Evolutionary conservation across 1,140 invertebrate species (phyloP), one percentile per base, ranked within the genome.

Genomic region (Aphis craccivora): DNA sequence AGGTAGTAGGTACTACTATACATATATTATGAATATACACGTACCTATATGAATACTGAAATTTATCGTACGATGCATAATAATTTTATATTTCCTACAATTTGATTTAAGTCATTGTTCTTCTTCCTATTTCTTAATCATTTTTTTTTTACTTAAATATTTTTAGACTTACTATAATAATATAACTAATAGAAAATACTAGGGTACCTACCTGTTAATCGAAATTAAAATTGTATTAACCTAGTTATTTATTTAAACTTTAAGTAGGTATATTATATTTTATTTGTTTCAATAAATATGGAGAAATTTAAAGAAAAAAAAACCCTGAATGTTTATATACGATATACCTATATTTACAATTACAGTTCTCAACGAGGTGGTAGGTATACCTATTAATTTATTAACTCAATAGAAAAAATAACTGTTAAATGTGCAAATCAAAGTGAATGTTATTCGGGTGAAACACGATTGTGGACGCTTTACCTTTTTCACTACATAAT

Each of bases 81-180:
- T 76, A 76, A 76, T 35, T 18, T n/a, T 76, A 35, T 76, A 76
- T 76, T 67, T 30, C 8, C 5, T 67, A 14, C 60, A 14, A n/a
- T n/a, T 76, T 76, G 11, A n/a, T 76, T 14, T 76, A 76, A n/a
- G 14, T 76, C 30, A n/a, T 76, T n/a, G 60, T 35, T 76, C n/a
- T 76, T 76, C 14, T 76, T 76, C n/a, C 60, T 76, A 76, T 76
- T 76, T 76, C 30, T 76, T 76, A 76, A 76, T 76, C 0, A n/a
- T 76, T 14, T 76, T 76, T 40, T 76, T 76, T 76, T 76, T 76
- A 76, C 60, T n/a, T 76, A n/a, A 76, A n/a, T 76, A 76, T n/a
- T 76, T 76, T 76, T 76, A 76, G 60, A 76, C 14, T 76, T 18
- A 14, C n/a, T 76, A 60, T 60, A 76, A 60, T 60, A 30, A 76